Base-by-base conservation (phyloP, 2,113 vertebrate genomes). In the Tylochromis polylepis region DNA sequence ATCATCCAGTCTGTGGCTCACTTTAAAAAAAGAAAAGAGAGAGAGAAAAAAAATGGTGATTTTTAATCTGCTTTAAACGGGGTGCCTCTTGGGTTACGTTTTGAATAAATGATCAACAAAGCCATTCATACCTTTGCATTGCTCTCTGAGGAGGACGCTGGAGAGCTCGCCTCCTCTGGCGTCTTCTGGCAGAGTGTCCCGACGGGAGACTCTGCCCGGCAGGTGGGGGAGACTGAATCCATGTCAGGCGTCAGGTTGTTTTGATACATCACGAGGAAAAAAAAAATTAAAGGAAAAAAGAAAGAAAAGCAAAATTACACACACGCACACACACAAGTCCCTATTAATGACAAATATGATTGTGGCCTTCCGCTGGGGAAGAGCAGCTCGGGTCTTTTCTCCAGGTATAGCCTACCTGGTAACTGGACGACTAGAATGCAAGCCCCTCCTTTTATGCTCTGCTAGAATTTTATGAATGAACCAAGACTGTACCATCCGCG, bases 381-480 rank as follows among this genome's bases (percentile, higher is more conserved):
- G 85, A 87, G 79, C 78, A n/a, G 81, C 58, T 46, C 75, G 88
- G 88, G 72, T 95, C 87, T 90, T 51, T 93, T 87, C 88, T 94
- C 95, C 96, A 97, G 96, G 96, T 97, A 96, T 95, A 92, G 41
- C 49, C 70, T 96, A 96, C 96, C 96, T 96, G 95, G 95, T 95
- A 95, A 95, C 94, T 96, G 96, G 92, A 93, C 90, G 92, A 90
- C 92, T 93, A 93, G 94, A 91, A 92, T 92, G 93, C 89, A 94
- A 95, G 96, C 96, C 95, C 95, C 96, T 96, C 96, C 95, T 97
- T 96, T 96, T 96, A 95, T 96, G 96, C 94, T 93, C 94, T 86
- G 94, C 92, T 93, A 94, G 95, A 96, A 96, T 96, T 97, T 97
- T 97, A 97, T 97, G 96, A 97, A 97, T 97, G 96, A 97, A 97